Conservation (phyloP, 2,797 vertebrate genomes). For the Brachyrhaphis roseni region DNA sequence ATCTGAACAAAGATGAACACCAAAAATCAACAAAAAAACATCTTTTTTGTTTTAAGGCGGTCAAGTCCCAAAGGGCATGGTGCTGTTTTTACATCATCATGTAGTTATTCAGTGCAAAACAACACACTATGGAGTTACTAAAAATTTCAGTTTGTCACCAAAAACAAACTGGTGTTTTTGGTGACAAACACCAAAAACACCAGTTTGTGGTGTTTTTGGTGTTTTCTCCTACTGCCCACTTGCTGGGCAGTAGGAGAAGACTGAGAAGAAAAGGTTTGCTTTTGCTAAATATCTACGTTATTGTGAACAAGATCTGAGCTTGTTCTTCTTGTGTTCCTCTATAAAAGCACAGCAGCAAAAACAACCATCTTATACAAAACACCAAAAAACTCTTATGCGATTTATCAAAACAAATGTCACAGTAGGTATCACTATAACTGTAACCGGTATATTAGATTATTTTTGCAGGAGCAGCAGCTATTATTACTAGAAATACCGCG, state of each 20-base stretch:
- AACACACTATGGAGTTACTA: neutral
- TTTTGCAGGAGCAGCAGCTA: no score
- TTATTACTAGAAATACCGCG: neutral
- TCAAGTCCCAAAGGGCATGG: neutral
- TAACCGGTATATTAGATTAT: neutral
- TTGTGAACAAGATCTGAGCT: no score
- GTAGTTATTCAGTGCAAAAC: neutral
- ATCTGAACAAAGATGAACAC: neutral
- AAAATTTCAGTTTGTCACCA: neutral
- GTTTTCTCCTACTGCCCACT: no score
- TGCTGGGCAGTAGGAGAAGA: neutral
- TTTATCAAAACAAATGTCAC: neutral
- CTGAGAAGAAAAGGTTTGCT: neutral
- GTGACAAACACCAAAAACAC: no score
- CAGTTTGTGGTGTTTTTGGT: no score
- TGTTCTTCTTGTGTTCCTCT: neutral
- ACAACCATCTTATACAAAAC: neutral
- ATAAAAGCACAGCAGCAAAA: neutral
- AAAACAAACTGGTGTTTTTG: no score
- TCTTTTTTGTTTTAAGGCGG: neutral
- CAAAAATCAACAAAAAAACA: neutral
- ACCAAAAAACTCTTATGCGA: neutral
- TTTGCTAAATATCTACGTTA: neutral
- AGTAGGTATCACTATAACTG: neutral
- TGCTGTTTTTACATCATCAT: neutral